Conservation (phyloP, 2,113 vertebrate species). For the Toxostoma redivivum region DNA sequence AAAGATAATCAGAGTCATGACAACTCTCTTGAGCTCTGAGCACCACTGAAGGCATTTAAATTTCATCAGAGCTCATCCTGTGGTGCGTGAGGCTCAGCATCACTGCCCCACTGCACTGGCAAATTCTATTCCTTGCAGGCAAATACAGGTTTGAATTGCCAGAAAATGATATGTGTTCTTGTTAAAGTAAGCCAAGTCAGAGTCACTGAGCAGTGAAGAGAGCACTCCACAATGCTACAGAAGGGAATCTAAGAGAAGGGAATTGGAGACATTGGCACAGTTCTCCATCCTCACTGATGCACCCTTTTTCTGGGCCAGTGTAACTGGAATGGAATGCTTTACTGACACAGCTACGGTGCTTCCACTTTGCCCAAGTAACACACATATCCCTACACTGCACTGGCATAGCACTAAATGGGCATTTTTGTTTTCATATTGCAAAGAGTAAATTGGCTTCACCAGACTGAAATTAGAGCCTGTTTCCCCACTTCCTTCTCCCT, state of each 20-base stretch:
- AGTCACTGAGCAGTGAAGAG: not conserved
- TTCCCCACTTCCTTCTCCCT: not conserved
- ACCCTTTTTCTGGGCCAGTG: not conserved
- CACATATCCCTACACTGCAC: not conserved
- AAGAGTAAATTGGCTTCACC: not conserved
- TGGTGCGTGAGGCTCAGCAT: not conserved
- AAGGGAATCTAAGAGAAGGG: not conserved
- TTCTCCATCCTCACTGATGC: not conserved
- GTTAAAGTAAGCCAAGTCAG: not conserved
- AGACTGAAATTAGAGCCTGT: not conserved
- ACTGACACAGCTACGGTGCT: accelerated
- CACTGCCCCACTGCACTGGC: not conserved
- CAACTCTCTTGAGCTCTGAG: not conserved
- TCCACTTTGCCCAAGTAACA: not conserved
- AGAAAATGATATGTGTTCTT: accelerated
- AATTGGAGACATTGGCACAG: accelerated
- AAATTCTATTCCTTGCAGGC: not conserved
- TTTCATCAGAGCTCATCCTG: not conserved
- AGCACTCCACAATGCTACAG: not conserved
- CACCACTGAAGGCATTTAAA: not conserved
- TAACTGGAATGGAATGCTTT: not conserved
- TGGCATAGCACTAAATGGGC: not conserved
- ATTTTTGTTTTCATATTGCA: not conserved
- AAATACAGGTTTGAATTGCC: not conserved
- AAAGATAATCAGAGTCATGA: not conserved